Percentiles rank a stretch among this genome's conserved stretches.
phyloP scores from a whole-genome alignment of 1,140 invertebrate species.

The Meteorus sp. region DNA sequence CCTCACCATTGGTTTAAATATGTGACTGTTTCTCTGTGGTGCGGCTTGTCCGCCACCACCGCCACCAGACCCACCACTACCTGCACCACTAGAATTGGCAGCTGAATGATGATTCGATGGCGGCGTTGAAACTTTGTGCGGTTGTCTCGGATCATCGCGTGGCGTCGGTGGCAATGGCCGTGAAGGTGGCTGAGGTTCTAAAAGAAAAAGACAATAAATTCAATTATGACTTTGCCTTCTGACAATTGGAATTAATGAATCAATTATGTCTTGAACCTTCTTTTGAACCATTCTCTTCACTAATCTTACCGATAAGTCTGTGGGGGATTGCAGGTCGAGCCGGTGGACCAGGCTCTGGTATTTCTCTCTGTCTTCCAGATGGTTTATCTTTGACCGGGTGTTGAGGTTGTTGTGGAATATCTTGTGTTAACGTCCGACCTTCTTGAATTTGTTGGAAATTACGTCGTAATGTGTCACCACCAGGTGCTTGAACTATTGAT shows the following conservation, averaged over 20 bases:
- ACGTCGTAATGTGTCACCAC: conserved; percentile 87
- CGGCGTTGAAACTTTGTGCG: conserved; percentile 63
- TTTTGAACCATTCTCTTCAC: too few species aligned
- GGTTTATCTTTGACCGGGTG: conserved; percentile 61
- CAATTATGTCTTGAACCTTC: background rate
- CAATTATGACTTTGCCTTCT: conserved; percentile 25
- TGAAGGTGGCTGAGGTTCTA: conserved; percentile 67
- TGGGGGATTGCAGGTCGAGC: conserved; percentile 83
- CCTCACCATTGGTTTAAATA: conserved; percentile 82
- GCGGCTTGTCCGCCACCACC: conserved; percentile 55
- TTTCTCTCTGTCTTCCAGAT: conserved; percentile 60
- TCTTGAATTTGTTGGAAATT: conserved; percentile 98
- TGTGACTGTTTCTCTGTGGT: conserved; percentile 75
- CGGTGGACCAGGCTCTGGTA: conserved; percentile 80
- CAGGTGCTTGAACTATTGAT: conserved; percentile 85
- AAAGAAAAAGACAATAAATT: conserved; percentile 26
- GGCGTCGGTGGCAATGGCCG: conserved; percentile 87
- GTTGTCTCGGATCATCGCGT: conserved; percentile 65
- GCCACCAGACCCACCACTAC: conserved; percentile 49
- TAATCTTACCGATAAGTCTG: conserved; percentile 73
- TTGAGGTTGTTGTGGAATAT: conserved; percentile 58
- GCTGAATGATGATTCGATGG: conserved; percentile 57
- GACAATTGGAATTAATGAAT: too few species aligned
- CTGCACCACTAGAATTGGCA: conserved; percentile 34
- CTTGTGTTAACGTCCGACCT: conserved; percentile 69